Base-by-base conservation (phyloP, 1,140 invertebrate species). In the Drosophila miranda region DNA sequence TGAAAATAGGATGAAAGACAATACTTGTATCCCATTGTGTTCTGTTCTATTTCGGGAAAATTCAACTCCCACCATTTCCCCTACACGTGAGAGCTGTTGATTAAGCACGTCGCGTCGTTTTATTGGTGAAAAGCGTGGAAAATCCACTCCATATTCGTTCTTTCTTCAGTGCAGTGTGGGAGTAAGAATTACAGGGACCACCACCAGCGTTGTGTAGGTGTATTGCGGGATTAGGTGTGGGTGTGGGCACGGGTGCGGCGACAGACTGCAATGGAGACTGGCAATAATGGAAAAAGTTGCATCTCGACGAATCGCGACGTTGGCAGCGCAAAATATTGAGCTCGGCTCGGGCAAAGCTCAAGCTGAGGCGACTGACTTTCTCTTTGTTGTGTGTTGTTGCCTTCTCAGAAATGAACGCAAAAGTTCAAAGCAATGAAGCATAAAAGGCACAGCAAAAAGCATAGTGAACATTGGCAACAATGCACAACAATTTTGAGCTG, bases 401-500 rank as follows among this genome's bases (percentile, higher is more conserved):
- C 28, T 57, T 45, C 53, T 49, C 26, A 53, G 64, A 81, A 86
- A 70, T 55, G 69, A 72, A 79, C 82, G 78, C 82, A 82, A 87
- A 82, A 86, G 82, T 86, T 87, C 78, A 86, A 86, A 87, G 81
- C 77, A 84, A 77, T 84, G 81, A 74, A 86, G 81, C 81, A 84
- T 81, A 87, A 77, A 74, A 84, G 30, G 41, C 42, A 62, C 64
- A 71, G 54, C 45, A 78, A 56, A 58, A 52, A 58, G 58, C 59
- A 67, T 48, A 46, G 54, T 78, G 79, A 75, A 84, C 75, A 68
- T 50, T 68, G 80, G 79, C 79, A 83, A 82, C 79, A 66, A 30
- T 51, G 54, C 66, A 58, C 34, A 44, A 44, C 44, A 23, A 61
- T 61, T 59, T 73, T 53, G 34, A 48, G 51, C 55, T 38, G 45